phyloP scores from a whole-genome alignment of 2,888 invertebrate genomes.

The Sinohyriopsis cumingii region DNA sequence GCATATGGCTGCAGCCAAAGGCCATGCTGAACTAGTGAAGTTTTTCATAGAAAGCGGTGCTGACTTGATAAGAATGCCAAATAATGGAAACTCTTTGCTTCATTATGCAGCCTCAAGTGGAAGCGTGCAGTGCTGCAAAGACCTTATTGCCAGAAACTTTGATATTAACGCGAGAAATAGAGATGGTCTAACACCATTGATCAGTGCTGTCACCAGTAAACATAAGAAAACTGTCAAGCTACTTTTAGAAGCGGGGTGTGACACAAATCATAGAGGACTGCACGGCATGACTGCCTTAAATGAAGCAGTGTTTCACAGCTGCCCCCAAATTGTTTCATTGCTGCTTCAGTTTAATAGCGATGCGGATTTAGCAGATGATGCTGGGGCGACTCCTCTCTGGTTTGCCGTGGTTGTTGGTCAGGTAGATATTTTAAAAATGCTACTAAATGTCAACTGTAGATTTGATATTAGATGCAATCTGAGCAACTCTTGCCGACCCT shows the following conservation, averaged over 20 bases:
- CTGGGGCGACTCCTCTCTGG: slow-evolving; percentile 67
- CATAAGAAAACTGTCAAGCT: slow-evolving; percentile 52
- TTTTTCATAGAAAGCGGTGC: slow-evolving; percentile 58
- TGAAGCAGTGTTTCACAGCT: slow-evolving; percentile 67
- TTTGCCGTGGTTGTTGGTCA: slow-evolving; percentile 66
- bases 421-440: slow-evolving; percentile 46
- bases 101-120: slow-evolving; percentile 65
- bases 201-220: slow-evolving; percentile 57
- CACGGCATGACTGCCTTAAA: slow-evolving; percentile 68
- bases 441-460: slow-evolving; percentile 89
- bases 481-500: slow-evolving; percentile 79
- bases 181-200: slow-evolving; percentile 62
- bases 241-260: slow-evolving; percentile 57
- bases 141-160: slow-evolving; percentile 47
- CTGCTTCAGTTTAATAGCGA: slow-evolving; percentile 63
- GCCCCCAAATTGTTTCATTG: slow-evolving; percentile 57
- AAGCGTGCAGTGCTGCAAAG: slow-evolving; percentile 54
- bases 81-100: slow-evolving; percentile 57
- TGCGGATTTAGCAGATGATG: slow-evolving; percentile 62
- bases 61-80: slow-evolving; percentile 50
- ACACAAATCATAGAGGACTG: slow-evolving; percentile 49
- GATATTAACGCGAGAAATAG: slow-evolving; percentile 55
- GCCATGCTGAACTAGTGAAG: slow-evolving; percentile 53
- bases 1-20: slow-evolving; percentile 64
- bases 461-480: slow-evolving; percentile 84